Evolutionary conservation across 2,888 invertebrate genomes (phyloP), one percentile per base, ranked within the genome.

Genomic region (Idaea dimidiata): DNA sequence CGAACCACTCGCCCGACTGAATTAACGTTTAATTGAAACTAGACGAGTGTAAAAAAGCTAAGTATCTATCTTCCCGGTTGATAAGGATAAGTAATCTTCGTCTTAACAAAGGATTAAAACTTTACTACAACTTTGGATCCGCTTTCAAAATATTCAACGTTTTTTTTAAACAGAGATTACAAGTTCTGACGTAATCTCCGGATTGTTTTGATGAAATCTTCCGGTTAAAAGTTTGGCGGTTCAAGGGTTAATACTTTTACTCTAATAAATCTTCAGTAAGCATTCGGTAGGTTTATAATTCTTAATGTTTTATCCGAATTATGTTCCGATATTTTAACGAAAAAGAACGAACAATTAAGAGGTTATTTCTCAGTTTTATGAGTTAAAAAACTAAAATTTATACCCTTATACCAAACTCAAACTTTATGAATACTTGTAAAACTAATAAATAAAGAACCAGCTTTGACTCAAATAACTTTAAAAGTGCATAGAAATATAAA

Each of bases 11-110:
- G 88, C 83, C 83, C 86, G 70, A 76, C 70, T 78, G 84, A 87
- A 89, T 91, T 89, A 91, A 89, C 86, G 80, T 74, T 86, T 89
- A 91, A 92, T 91, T 91, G 90, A 90, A 91, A 91, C 87, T 88
- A 85, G 86, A 82, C 79, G 82, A 81, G 78, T 77, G 75, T 78
- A 81, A 86, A 88, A 87, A 86, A 77, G 73, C 73, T 68, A 60
- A 17, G 17, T 55, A 55, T 55, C 54, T 55, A 55, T 55, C 54
- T 55, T 67, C 72, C 70, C 73, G 78, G 77, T 75, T 78, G 72
- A 78, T 71, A 76, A 80, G 82, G 89, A 88, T 88, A 87, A 89
- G 82, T 87, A 85, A 89, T 83, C 87, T 83, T 67, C 76, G 78
- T 76, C 83, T 84, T 86, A 89, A 88, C 87, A 88, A 86, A 76